Evolutionary conservation across 2,797 vertebrate genomes (phyloP), one percentile per base, ranked within the genome.

Genomic region (Balearica regulorum): DNA sequence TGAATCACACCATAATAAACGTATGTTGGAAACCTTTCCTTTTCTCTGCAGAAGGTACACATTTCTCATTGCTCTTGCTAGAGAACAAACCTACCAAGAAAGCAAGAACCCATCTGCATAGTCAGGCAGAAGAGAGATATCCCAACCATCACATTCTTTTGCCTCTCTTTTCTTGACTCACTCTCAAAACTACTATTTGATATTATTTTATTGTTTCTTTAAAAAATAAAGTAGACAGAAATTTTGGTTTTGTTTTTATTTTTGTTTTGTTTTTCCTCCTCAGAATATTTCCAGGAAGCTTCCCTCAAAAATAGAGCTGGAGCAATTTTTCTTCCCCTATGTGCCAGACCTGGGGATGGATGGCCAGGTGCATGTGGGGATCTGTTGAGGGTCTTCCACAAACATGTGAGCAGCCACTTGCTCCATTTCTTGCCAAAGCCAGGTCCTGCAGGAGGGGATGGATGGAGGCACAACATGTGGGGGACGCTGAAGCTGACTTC

Each of bases 281-380:
- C 9, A 10, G 17, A 58, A 48, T 6, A 20, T 53, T 84, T 84
- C 35, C 41, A 48, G 16, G 15, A 73, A 83, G 7, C 19, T 92
- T 89, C 39, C 21, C 11, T 92, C 37, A 43, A 81, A 95, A 86
- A 13, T 5, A 61, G 28, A 75, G 46, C 11, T 24, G 8, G 12
- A 83, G 6, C 2, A 49, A 31, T 43, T 46, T 58, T 61, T 46
- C 26, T 1, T 5, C 16, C 4, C 0, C 5, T 39, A 1, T 13
- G 9, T 48, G 14, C 16, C 20, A 77, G 18, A 51, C 9, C 9
- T 43, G 6, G 5, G 7, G 26, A 69, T 69, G 33, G 21, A 62
- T 24, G 76, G 15, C 8, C 46, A 43, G 10, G 7, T 57, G 9
- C 20, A 28, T 4, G 0, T 28, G 15, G 4, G 9, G 26, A 46